A percentile compares a stretch with the other conserved stretches of the same genome.
phyloP scores from a whole-genome alignment of 2,113 vertebrate genomes.

The Pangasianodon gigas region DNA sequence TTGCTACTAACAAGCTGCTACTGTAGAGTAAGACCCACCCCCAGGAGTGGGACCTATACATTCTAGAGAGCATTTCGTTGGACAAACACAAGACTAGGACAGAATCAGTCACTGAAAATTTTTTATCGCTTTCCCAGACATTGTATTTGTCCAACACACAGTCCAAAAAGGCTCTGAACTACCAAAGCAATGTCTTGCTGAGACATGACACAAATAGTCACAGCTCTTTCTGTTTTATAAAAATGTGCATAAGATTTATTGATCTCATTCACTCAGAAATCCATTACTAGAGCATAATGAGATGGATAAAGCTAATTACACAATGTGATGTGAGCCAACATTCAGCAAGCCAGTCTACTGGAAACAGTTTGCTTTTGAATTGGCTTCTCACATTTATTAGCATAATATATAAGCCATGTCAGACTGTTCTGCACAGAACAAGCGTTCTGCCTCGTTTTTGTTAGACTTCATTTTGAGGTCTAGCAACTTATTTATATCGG shows the following conservation, averaged over 20 bases:
- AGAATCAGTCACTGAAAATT: not conserved
- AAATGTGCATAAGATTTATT: slow-evolving; percentile 20
- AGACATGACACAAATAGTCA: not conserved
- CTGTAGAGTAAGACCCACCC: not conserved
- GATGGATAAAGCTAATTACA: slow-evolving; percentile 16
- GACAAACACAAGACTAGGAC: not conserved
- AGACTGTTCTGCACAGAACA: not conserved
- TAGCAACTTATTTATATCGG: no score
- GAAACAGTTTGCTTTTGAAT: slow-evolving; percentile 30
- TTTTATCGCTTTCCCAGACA: not conserved
- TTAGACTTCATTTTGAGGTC: not conserved
- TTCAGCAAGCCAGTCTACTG: not conserved
- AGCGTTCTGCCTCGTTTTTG: not conserved
- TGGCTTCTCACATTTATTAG: not conserved
- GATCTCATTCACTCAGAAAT: slow-evolving; percentile 32
- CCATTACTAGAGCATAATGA: slow-evolving; percentile 27
- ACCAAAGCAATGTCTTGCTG: not conserved
- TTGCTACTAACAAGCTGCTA: not conserved
- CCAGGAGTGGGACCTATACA: not conserved
- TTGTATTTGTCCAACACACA: not conserved
- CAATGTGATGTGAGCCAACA: not conserved
- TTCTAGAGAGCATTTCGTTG: not conserved
- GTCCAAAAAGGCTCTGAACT: not conserved
- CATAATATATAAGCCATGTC: slow-evolving; percentile 5
- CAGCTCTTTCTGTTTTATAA: not conserved